Evolutionary conservation across 2,797 vertebrate species (phyloP).

Genomic region (Amazona finschi): DNA sequence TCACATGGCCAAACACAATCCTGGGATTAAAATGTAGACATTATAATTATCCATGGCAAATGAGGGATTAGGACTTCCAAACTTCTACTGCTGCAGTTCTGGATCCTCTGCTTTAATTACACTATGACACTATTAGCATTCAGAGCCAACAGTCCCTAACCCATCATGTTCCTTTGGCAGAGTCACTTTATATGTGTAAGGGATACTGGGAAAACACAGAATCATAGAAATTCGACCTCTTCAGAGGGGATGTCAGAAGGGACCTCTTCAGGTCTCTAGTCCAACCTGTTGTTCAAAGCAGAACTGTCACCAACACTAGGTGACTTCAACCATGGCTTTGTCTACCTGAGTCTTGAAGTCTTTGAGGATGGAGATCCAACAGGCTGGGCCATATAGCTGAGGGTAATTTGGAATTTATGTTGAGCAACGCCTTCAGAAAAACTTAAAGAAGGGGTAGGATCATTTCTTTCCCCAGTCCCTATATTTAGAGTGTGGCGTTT

Average conservation of each 20-base stretch:
- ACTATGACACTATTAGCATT: not conserved
- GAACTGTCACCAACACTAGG: not conserved
- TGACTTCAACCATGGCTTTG: not conserved
- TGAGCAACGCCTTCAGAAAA: not conserved
- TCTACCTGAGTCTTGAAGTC: not conserved
- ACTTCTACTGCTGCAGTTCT: slow-evolving; percentile 47
- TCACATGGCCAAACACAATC: slow-evolving; percentile 55
- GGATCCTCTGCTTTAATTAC: slow-evolving; percentile 27
- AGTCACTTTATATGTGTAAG: not conserved
- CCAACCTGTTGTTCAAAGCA: not conserved
- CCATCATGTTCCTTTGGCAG: not conserved
- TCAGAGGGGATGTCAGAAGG: not conserved
- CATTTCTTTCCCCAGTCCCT: not conserved
- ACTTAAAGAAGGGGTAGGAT: not conserved
- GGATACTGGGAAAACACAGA: not conserved
- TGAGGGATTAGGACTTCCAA: slow-evolving; percentile 59
- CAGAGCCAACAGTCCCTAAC: not conserved
- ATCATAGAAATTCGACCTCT: not conserved
- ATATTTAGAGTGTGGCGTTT: not conserved
- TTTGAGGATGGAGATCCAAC: not conserved
- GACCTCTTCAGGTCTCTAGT: not conserved
- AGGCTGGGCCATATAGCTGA: not conserved
- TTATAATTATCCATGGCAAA: slow-evolving; percentile 56
- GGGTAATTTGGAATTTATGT: not conserved
- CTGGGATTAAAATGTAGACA: slow-evolving; percentile 66